phyloP scores from a whole-genome alignment of 92 coral and sea anemone genomes.

The Virgularia gustaviana region DNA sequence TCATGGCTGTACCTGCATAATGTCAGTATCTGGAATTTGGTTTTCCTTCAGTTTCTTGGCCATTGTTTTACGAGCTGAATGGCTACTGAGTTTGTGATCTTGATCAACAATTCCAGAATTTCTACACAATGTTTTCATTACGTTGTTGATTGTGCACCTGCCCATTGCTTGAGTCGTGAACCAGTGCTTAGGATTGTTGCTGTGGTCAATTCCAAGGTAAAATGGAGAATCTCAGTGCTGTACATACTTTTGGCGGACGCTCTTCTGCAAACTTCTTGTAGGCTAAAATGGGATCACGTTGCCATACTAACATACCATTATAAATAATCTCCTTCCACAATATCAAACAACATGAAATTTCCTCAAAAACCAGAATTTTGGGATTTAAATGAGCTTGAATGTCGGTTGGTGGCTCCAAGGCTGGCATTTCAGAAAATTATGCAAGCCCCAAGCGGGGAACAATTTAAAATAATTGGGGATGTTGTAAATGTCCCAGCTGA shows the following conservation, averaged over 20 bases:
- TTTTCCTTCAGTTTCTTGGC: background rate
- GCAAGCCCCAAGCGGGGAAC: no score
- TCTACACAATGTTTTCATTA: background rate
- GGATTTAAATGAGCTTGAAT: no score
- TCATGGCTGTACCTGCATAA: background rate
- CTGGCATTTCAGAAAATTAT: no score
- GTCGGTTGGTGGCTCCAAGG: no score
- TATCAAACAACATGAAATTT: no score
- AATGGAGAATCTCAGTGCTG: background rate
- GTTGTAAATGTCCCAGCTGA: no score
- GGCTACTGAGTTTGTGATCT: background rate
- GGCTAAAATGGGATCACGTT: no score
- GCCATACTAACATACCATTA: no score
- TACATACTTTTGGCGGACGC: background rate
- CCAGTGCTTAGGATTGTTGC: background rate
- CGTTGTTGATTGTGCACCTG: background rate
- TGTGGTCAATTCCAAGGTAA: slow-evolving; percentile 8
- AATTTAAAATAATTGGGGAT: no score
- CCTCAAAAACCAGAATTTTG: no score
- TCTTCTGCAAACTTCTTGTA: slow-evolving; percentile 5
- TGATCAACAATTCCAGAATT: background rate
- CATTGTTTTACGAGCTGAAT: background rate
- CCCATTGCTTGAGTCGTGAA: background rate
- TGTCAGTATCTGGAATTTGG: background rate
- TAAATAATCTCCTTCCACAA: no score